Evolutionary conservation across 2,888 invertebrate species (phyloP).

Genomic region (Flexamia atlantica): DNA sequence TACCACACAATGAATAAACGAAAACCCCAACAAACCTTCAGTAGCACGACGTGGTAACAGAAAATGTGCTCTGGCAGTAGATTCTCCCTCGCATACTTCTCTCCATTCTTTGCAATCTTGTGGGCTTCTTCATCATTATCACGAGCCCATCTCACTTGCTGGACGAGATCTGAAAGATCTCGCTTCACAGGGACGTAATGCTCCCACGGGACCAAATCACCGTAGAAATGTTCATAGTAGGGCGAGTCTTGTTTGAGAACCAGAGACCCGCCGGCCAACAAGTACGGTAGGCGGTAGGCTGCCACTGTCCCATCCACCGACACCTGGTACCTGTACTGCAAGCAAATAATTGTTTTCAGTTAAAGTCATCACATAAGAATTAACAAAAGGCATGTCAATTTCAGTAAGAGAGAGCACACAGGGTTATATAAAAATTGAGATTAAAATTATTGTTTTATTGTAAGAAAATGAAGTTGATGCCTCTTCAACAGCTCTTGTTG

Average conservation of each 20-base stretch:
- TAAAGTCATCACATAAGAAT: too few species aligned
- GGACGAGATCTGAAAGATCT: conserved; percentile 89
- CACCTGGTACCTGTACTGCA: conserved; percentile 96
- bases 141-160: conserved; percentile 88
- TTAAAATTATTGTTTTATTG: too few species aligned
- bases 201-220: conserved; percentile 83
- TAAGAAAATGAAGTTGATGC: too few species aligned
- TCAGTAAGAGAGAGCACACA: too few species aligned
- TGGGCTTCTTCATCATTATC: conserved; percentile 83
- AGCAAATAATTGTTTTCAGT: neutral
- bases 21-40: conserved; percentile 79
- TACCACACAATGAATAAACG: too few species aligned
- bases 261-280: conserved; percentile 91
- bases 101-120: conserved; percentile 82
- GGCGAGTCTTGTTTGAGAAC: conserved; percentile 95
- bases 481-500: too few species aligned
- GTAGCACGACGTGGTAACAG: conserved; percentile 90
- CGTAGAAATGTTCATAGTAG: conserved; percentile 97
- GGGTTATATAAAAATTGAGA: neutral
- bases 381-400: too few species aligned
- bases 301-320: conserved; percentile 98
- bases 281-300: conserved; percentile 95
- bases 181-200: conserved; percentile 91
- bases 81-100: conserved; percentile 85
- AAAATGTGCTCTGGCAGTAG: conserved; percentile 90